Evolutionary conservation across 2,113 vertebrate species (phyloP).

Genomic region (Mustela lutreola): DNA sequence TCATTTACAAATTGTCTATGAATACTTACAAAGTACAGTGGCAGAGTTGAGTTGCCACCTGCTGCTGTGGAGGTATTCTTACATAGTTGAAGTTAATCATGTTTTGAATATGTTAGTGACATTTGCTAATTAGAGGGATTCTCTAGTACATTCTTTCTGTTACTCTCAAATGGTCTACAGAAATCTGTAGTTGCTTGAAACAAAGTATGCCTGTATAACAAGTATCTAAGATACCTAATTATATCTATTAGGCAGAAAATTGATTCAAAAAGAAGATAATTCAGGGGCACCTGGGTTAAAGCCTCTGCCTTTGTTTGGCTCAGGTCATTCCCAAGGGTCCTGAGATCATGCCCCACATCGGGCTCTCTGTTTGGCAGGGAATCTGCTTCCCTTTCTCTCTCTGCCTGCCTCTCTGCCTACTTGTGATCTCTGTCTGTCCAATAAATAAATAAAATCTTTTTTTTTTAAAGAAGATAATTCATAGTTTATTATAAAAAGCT

Average conservation of each 20-base stretch:
- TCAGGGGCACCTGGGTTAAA: no score
- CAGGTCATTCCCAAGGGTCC: no score
- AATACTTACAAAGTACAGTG: slow-evolving; percentile 3
- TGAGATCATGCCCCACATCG: no score
- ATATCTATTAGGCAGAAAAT: slow-evolving; percentile 42
- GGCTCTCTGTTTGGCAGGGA: no score
- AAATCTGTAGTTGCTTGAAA: slow-evolving; percentile 50
- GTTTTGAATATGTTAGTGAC: slow-evolving; percentile 44
- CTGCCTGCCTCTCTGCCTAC: no score
- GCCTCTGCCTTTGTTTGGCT: no score
- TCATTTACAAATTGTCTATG: neutral
- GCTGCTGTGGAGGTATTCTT: slow-evolving; percentile 2
- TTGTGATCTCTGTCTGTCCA: no score
- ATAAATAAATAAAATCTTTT: no score
- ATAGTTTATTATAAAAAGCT: slow-evolving; percentile 4
- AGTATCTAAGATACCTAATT: neutral
- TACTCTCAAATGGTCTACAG: neutral
- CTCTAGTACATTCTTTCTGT: slow-evolving; percentile 40
- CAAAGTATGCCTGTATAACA: slow-evolving; percentile 24
- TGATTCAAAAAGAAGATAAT: neutral
- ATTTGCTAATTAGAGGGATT: slow-evolving; percentile 32
- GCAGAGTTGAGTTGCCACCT: neutral
- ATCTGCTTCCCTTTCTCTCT: no score
- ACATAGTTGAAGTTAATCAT: neutral
- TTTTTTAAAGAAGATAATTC: neutral